These are phyloP conservation scores for Hybognathus amarus DNA, from an alignment of 2,797 vertebrate species.

Conservation along the genomic window DNA sequence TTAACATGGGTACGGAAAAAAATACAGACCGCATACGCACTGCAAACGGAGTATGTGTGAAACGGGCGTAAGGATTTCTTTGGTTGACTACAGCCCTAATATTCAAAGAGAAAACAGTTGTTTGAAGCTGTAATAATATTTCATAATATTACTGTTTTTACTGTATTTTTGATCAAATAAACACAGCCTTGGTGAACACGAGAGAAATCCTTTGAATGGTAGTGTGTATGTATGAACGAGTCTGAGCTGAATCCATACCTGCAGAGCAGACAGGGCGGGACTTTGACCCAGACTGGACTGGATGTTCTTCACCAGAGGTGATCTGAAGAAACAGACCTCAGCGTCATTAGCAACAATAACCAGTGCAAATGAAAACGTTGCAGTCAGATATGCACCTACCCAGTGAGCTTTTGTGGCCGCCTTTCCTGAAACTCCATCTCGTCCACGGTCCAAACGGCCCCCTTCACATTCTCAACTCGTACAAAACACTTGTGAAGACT, in stretches of 20 bases:
- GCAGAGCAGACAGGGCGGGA: slow-evolving; percentile 74
- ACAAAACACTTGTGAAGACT: slow-evolving; percentile 99
- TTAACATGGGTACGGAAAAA: too few species aligned
- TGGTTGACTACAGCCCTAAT: too few species aligned
- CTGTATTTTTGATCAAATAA: background rate
- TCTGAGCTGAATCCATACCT: slow-evolving; percentile 61
- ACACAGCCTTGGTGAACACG: background rate
- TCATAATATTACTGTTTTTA: too few species aligned
- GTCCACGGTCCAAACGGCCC: slow-evolving; percentile 99
- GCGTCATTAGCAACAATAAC: slow-evolving; percentile 30
- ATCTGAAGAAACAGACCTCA: slow-evolving; percentile 40
- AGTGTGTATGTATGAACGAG: background rate
- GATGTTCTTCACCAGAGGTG: slow-evolving; percentile 61
- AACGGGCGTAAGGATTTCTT: too few species aligned
- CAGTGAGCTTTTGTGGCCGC: slow-evolving; percentile 96
- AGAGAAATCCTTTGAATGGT: background rate
- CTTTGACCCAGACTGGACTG: slow-evolving; percentile 55
- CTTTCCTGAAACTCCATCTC: slow-evolving; percentile 99
- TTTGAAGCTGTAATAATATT: background rate
- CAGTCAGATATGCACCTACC: slow-evolving; percentile 72
- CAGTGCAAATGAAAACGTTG: slow-evolving; percentile 63
- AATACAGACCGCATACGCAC: too few species aligned
- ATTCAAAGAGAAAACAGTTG: background rate
- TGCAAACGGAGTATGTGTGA: too few species aligned
- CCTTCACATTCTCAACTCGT: slow-evolving; percentile 98